These are phyloP conservation scores for Lycocerus yunnanus DNA, from an alignment of 2,888 invertebrate species.

Conservation along the genomic window DNA sequence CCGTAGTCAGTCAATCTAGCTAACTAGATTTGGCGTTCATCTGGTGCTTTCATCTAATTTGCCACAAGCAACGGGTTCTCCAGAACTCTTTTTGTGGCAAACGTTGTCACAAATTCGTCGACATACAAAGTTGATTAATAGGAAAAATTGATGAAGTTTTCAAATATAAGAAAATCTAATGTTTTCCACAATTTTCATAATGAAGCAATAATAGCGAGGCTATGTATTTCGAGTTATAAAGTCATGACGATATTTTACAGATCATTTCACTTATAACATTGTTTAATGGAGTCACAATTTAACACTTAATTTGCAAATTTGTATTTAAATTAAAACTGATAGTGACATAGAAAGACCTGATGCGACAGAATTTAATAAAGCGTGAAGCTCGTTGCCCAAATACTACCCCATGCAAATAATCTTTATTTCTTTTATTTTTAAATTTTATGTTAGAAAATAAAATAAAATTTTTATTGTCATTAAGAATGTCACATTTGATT, in stretches of 20 bases:
- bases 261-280: constrained; percentile 36
- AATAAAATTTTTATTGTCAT: background rate
- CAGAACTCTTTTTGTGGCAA: constrained; percentile 18
- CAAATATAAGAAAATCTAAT: background rate
- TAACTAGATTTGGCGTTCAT: constrained; percentile 49
- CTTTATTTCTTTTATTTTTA: background rate
- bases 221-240: constrained; percentile 15
- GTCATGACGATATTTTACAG: constrained; percentile 39
- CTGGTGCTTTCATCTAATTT: constrained; percentile 48
- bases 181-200: background rate
- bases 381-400: constrained; percentile 14
- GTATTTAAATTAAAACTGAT: constrained; percentile 43
- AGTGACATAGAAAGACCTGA: constrained; percentile 22
- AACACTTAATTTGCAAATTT: constrained; percentile 42
- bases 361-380: constrained; percentile 30
- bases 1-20: constrained; percentile 41
- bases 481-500: background rate
- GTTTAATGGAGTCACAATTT: constrained; percentile 39
- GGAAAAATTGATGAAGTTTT: background rate
- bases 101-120: constrained; percentile 7
- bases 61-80: constrained; percentile 39
- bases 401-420: constrained; percentile 14
- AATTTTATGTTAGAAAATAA: background rate
- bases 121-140: background rate
- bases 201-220: background rate